These are phyloP conservation scores for Eulimnadia texana DNA, from an alignment of 1,140 invertebrate species.

Conservation along the genomic window DNA sequence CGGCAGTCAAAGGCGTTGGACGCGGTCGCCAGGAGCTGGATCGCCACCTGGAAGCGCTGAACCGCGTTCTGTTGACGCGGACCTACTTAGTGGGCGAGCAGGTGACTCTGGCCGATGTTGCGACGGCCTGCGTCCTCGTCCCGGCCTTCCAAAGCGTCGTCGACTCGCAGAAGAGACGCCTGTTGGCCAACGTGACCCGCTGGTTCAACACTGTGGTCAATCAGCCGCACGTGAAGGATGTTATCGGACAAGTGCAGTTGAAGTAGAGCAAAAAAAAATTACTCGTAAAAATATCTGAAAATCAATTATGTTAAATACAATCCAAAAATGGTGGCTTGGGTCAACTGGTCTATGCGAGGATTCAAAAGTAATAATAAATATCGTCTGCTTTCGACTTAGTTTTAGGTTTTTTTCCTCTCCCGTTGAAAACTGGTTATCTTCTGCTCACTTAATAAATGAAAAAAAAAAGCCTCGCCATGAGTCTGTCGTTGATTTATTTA, in stretches of 20 bases:
- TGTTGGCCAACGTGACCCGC: conserved; percentile 23
- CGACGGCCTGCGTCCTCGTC: conserved; percentile 33
- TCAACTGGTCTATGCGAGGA: too few species aligned
- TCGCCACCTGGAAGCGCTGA: conserved; percentile 27
- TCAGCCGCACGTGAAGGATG: conserved; percentile 35
- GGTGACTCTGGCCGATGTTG: conserved; percentile 38
- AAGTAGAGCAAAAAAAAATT: not conserved
- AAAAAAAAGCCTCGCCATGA: too few species aligned
- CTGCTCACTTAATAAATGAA: too few species aligned
- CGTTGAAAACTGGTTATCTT: too few species aligned
- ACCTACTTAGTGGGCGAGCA: conserved; percentile 41
- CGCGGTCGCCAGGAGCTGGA: conserved; percentile 13
- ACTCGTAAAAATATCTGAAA: too few species aligned
- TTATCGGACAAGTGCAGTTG: conserved; percentile 27
- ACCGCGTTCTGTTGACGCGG: conserved; percentile 31
- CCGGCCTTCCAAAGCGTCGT: conserved; percentile 32
- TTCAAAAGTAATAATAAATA: too few species aligned
- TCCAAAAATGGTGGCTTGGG: too few species aligned
- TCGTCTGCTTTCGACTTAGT: too few species aligned
- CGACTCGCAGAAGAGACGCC: conserved; percentile 1
- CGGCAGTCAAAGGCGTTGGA: conserved; percentile 30
- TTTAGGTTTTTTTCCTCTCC: too few species aligned
- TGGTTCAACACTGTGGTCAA: conserved; percentile 42
- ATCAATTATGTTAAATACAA: too few species aligned
- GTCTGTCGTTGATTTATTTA: too few species aligned